These are phyloP conservation scores for Syngnathus floridae DNA, from an alignment of 2,113 vertebrate species.

Conservation along the genomic window DNA sequence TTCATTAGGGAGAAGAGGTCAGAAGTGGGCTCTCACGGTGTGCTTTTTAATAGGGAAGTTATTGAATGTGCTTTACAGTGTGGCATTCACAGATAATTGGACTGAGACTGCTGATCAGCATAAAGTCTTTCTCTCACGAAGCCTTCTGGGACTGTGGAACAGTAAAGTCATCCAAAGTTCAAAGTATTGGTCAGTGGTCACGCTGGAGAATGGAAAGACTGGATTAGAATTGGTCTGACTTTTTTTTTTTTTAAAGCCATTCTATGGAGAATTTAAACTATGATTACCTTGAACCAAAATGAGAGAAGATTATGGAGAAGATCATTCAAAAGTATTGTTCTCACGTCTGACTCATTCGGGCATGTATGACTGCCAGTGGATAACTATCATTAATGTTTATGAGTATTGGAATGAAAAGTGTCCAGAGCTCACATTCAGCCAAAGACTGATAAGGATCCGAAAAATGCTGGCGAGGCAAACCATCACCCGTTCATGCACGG, in stretches of 20 bases:
- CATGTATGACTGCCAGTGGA: not conserved
- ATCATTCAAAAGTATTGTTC: not conserved
- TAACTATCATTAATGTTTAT: not conserved
- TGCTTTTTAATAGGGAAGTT: constrained; percentile 24
- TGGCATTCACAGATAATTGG: constrained; percentile 53
- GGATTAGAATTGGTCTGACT: not conserved
- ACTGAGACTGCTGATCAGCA: constrained; percentile 41
- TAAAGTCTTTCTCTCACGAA: constrained; percentile 24
- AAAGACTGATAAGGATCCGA: not conserved
- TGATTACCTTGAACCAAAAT: not conserved
- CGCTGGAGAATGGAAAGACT: not conserved
- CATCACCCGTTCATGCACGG: not conserved
- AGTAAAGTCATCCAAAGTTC: constrained; percentile 17
- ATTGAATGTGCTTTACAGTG: constrained; percentile 51
- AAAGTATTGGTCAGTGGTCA: not conserved
- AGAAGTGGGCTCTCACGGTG: constrained; percentile 19
- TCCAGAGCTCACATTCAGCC: not conserved
- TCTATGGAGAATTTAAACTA: not conserved
- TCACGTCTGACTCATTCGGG: not conserved
- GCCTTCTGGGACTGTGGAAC: not conserved
- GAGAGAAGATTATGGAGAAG: not conserved
- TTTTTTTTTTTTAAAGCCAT: not conserved
- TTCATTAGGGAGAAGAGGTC: constrained; percentile 41
- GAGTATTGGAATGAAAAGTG: not conserved
- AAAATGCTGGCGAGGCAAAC: not conserved